phyloP scores from a whole-genome alignment of 2,113 vertebrate genomes.

The Anguilla japonica region DNA sequence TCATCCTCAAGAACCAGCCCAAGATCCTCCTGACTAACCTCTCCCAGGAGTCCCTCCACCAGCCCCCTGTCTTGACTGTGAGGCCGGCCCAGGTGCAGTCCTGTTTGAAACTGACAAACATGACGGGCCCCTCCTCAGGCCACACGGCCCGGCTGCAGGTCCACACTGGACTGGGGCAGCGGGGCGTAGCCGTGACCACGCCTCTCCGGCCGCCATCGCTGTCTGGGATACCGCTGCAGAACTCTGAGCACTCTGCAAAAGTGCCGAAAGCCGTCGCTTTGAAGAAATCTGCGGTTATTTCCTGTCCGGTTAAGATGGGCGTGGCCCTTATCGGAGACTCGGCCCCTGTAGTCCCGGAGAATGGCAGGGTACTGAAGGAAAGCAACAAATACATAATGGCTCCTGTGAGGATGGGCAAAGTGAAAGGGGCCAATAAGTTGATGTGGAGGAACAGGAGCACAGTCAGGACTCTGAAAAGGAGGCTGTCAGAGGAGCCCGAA shows the following conservation, averaged over 20 bases:
- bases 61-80: background rate
- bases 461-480: slow-evolving; percentile 40
- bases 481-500: slow-evolving; percentile 16
- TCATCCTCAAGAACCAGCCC: slow-evolving; percentile 37
- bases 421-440: background rate
- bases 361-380: slow-evolving; percentile 65
- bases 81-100: slow-evolving; percentile 14
- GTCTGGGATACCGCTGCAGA: slow-evolving; percentile 15
- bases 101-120: slow-evolving; percentile 38
- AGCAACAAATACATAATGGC: slow-evolving; percentile 68
- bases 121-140: slow-evolving; percentile 43
- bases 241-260: slow-evolving; percentile 13
- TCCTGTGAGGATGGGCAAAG: slow-evolving; percentile 38
- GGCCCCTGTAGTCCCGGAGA: slow-evolving; percentile 48
- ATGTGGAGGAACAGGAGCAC: slow-evolving; percentile 9
- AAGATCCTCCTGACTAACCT: slow-evolving; percentile 40
- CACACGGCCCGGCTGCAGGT: slow-evolving; percentile 1
- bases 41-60: slow-evolving; percentile 34
- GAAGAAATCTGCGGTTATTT: slow-evolving; percentile 12
- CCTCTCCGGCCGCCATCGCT: slow-evolving; percentile 14
- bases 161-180: slow-evolving; percentile 29
- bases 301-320: slow-evolving; percentile 26
- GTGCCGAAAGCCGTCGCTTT: slow-evolving; percentile 46
- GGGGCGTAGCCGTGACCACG: slow-evolving; percentile 13
- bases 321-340: slow-evolving; percentile 14